Evolutionary conservation across 2,113 vertebrate genomes (phyloP).

Genomic region (Misgurnus mizolepis): DNA sequence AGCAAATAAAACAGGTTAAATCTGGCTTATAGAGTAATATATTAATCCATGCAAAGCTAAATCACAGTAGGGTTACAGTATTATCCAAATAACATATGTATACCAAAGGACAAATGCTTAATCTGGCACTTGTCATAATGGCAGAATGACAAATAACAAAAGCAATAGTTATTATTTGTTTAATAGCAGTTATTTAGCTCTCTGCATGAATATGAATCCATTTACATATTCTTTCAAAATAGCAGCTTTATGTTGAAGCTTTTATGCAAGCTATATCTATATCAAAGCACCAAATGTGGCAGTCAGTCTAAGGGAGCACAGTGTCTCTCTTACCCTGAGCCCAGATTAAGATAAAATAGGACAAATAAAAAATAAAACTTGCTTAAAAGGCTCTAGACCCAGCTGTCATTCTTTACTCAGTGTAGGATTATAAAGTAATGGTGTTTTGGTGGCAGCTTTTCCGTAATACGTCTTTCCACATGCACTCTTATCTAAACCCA

Average conservation of each 20-base stretch:
- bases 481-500: slow-evolving; percentile 22
- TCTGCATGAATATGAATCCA: slow-evolving; percentile 50
- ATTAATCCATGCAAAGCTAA: slow-evolving; percentile 20
- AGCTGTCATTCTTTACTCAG: slow-evolving; percentile 72
- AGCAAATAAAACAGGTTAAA: neutral
- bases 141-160: slow-evolving; percentile 42
- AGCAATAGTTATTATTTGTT: slow-evolving; percentile 54
- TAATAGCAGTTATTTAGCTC: slow-evolving; percentile 57
- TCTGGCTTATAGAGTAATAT: slow-evolving; percentile 9
- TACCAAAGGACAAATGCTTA: slow-evolving; percentile 16
- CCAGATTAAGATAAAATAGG: slow-evolving; percentile 77
- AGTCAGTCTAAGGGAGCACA: slow-evolving; percentile 51
- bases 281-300: slow-evolving; percentile 57
- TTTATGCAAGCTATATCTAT: slow-evolving; percentile 49
- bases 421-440: slow-evolving; percentile 71
- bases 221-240: slow-evolving; percentile 50
- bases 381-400: slow-evolving; percentile 72
- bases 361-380: slow-evolving; percentile 75
- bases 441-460: slow-evolving; percentile 58
- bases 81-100: slow-evolving; percentile 21
- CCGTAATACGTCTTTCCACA: slow-evolving; percentile 46
- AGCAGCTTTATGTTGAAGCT: slow-evolving; percentile 28
- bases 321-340: slow-evolving; percentile 57
- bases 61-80: slow-evolving; percentile 4
- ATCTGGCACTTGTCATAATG: slow-evolving; percentile 43